Percentiles rank a stretch among this genome's conserved stretches.
Evolutionary conservation across 2,888 invertebrate species (phyloP).

Genomic region (Stomorhina lunata): DNA sequence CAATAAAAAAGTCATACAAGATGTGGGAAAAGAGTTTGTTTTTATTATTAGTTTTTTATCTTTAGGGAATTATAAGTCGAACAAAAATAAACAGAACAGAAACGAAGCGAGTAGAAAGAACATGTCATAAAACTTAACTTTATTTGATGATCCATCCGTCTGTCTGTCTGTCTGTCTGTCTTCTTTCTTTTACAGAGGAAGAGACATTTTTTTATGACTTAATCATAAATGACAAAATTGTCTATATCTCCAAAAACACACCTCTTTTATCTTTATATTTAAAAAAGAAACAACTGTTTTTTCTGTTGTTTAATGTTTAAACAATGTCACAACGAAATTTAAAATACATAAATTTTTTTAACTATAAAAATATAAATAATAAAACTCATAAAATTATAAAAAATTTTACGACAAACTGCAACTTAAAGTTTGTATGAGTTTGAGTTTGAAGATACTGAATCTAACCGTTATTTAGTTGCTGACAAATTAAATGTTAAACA

Average conservation of each 20-base stretch:
- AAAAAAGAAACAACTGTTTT: not conserved
- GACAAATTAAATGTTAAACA: conserved; percentile 7
- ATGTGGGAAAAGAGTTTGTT: not conserved
- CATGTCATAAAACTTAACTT: not conserved
- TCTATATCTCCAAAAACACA: not conserved
- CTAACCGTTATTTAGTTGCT: not conserved
- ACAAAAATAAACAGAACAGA: not conserved
- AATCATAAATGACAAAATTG: too few species aligned
- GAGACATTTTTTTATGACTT: not conserved
- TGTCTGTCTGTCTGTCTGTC: too few species aligned
- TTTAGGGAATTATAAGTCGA: too few species aligned
- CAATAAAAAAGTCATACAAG: not conserved
- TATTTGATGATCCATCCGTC: too few species aligned
- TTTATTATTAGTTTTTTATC: not conserved
- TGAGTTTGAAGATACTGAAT: not conserved
- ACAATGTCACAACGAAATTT: not conserved
- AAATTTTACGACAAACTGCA: not conserved
- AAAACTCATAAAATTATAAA: not conserved
- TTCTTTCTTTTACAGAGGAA: not conserved
- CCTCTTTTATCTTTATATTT: conserved; percentile 4
- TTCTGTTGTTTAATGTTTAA: not conserved
- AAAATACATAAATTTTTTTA: not conserved
- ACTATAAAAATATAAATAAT: conserved; percentile 3
- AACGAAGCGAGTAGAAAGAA: not conserved
- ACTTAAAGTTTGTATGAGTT: too few species aligned